Percentiles rank a stretch among this genome's conserved stretches.
Conservation (phyloP, 2,113 vertebrate species). For the Peromyscus leucopus region DNA sequence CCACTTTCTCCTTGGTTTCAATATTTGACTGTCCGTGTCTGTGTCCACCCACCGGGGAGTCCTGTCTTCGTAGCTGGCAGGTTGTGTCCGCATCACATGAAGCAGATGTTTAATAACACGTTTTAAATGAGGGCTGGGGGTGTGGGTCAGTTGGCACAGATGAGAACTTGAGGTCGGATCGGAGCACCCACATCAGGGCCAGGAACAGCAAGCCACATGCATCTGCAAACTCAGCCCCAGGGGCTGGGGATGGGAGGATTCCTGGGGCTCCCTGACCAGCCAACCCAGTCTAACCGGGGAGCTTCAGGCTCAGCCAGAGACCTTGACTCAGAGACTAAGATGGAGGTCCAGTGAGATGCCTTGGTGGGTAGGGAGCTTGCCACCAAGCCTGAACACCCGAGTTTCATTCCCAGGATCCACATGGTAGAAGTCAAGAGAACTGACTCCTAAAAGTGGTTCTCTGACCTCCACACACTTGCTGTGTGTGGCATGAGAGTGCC, state of each 20-base stretch:
- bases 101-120: background rate
- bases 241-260: background rate
- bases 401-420: background rate
- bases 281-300: background rate
- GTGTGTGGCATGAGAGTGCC: no score
- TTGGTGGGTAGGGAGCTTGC: background rate
- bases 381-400: background rate
- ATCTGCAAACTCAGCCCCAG: background rate
- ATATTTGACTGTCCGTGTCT: background rate
- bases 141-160: background rate
- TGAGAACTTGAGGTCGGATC: background rate
- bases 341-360: background rate
- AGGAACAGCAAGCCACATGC: background rate
- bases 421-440: background rate
- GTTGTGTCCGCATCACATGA: no score
- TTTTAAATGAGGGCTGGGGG: background rate
- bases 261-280: background rate
- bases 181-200: no score
- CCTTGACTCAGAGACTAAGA: background rate
- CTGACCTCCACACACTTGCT: background rate
- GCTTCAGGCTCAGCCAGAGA: background rate
- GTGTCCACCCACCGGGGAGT: background rate
- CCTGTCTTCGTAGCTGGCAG: background rate
- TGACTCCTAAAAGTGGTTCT: no score
- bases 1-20: background rate